A percentile compares a stretch with the other conserved stretches of the same genome.
These are phyloP conservation scores for Xestoiulus laeticollis DNA, from an alignment of 2,888 invertebrate species.

Conservation along the genomic window DNA sequence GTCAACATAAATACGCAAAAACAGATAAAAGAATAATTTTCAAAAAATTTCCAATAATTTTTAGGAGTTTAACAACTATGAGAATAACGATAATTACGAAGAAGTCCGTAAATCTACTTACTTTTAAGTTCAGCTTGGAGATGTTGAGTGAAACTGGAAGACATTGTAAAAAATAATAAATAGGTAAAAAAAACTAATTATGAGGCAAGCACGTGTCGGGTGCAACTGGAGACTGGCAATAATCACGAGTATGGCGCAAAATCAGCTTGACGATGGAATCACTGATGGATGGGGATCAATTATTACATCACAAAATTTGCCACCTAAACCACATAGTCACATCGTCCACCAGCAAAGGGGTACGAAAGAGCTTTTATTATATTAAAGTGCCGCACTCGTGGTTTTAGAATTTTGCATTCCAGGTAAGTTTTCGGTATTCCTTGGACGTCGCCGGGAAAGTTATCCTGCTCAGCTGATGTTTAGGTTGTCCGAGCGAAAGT, in stretches of 20 bases:
- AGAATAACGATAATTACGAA: neutral
- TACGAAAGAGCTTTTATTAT: neutral
- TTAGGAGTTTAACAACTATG: no score
- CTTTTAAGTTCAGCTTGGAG: slow-evolving; percentile 25
- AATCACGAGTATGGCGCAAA: neutral
- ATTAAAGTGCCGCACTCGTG: neutral
- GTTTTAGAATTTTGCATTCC: slow-evolving; percentile 21
- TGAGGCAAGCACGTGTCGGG: neutral
- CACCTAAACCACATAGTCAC: neutral
- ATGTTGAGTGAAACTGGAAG: neutral
- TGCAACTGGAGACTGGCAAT: neutral
- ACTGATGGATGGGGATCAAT: neutral
- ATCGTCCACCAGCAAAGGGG: neutral
- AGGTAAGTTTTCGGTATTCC: slow-evolving; percentile 14
- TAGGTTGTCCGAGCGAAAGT: neutral
- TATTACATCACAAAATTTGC: neutral
- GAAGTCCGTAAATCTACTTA: neutral
- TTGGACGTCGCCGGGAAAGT: neutral
- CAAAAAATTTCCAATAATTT: no score
- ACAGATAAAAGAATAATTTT: no score
- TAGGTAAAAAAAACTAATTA: neutral
- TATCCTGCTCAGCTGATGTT: slow-evolving; percentile 36
- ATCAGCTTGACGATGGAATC: slow-evolving; percentile 16
- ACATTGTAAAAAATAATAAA: slow-evolving; percentile 24
- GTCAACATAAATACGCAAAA: no score